Conservation (phyloP, 2,113 vertebrate genomes). For the Hassar affinis region DNA sequence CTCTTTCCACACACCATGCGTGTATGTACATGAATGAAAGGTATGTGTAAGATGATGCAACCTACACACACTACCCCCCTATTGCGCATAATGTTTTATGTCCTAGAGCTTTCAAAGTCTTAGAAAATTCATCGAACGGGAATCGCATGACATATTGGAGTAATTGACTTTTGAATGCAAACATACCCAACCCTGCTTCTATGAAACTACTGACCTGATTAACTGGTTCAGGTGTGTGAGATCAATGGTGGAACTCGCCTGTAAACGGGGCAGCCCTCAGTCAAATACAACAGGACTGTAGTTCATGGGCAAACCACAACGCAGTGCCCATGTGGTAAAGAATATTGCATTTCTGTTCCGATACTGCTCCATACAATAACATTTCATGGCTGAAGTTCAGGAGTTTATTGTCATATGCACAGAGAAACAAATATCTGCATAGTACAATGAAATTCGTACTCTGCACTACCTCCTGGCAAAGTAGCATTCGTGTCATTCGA, state of each 20-base stretch:
- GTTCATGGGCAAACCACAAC: not conserved
- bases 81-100: not conserved
- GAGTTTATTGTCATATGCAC: no score
- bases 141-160: not conserved
- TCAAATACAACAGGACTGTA: not conserved
- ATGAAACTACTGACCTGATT: slow-evolving; percentile 16
- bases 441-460: no score
- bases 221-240: slow-evolving; percentile 17
- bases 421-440: no score
- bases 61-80: not conserved
- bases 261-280: not conserved
- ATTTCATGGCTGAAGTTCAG: not conserved
- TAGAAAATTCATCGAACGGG: not conserved
- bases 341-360: not conserved
- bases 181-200: not conserved
- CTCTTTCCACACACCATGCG: slow-evolving; percentile 31
- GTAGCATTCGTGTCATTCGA: no score
- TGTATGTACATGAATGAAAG: not conserved
- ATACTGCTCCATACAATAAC: no score
- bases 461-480: no score
- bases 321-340: not conserved
- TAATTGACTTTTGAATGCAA: not conserved
- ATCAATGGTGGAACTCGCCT: not conserved
- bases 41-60: not conserved
- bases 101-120: not conserved